Conservation (phyloP, 1,140 invertebrate species). For the Amyelois transitella region DNA sequence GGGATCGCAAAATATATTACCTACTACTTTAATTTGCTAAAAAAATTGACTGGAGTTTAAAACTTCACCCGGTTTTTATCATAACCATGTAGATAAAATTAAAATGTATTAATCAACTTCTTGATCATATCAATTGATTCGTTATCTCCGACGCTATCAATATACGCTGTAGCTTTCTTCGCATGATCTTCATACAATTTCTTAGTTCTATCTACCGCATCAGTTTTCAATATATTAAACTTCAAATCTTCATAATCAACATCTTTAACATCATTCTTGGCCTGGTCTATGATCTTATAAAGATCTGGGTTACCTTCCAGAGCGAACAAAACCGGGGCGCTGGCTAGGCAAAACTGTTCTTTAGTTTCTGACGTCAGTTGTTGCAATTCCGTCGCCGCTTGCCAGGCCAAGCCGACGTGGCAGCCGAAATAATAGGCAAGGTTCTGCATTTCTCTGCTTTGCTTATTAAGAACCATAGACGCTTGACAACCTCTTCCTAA, state of each 20-base stretch:
- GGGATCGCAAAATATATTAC: too few species aligned
- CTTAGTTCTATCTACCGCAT: constrained; percentile 59
- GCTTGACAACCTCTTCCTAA: constrained; percentile 89
- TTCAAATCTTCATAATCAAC: constrained; percentile 82
- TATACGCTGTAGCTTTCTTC: constrained; percentile 48
- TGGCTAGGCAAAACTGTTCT: constrained; percentile 79
- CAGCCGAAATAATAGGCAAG: constrained; percentile 89
- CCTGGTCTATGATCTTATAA: constrained; percentile 80
- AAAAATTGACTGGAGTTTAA: too few species aligned
- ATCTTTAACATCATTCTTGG: constrained; percentile 78
- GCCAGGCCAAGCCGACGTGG: constrained; percentile 88
- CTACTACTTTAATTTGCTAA: too few species aligned
- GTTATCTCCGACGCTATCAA: constrained; percentile 53
- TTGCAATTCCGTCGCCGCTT: constrained; percentile 79
- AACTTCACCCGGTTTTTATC: too few species aligned
- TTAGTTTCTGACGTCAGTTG: constrained; percentile 58
- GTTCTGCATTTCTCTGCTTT: constrained; percentile 77
- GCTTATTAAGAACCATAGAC: constrained; percentile 85
- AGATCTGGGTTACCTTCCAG: constrained; percentile 81
- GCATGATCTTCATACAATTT: constrained; percentile 55
- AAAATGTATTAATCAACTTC: constrained; percentile 62
- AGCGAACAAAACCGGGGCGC: constrained; percentile 86
- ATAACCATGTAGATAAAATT: background rate
- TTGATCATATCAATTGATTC: constrained; percentile 64
- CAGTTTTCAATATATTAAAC: constrained; percentile 80